Conservation (phyloP, 2,797 vertebrate species). For the Gambusia yucatana region DNA sequence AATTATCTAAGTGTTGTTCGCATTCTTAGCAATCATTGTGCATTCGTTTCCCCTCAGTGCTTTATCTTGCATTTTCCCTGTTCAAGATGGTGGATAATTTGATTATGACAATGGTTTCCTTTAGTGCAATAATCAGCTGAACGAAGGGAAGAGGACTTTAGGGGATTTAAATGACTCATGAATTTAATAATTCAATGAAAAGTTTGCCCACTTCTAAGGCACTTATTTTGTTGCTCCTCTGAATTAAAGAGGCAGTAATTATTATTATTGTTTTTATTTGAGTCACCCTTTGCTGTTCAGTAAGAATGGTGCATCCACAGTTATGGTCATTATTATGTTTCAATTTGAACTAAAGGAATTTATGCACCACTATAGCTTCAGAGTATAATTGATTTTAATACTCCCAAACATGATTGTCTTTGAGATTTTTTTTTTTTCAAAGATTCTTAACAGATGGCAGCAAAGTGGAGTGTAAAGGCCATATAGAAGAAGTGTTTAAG, state of each 20-base stretch:
- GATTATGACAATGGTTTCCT: conserved; percentile 84
- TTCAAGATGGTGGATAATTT: conserved; percentile 63
- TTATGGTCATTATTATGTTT: conserved; percentile 44
- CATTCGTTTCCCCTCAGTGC: conserved; percentile 48
- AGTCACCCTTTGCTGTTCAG: conserved; percentile 25
- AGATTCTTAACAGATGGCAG: conserved; percentile 42
- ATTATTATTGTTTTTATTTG: conserved; percentile 3
- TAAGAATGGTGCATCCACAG: conserved; percentile 43
- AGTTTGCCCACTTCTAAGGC: conserved; percentile 40
- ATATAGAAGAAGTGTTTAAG: conserved; percentile 75
- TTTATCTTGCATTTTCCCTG: conserved; percentile 44
- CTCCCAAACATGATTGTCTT: conserved; percentile 44
- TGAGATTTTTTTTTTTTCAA: conserved; percentile 24
- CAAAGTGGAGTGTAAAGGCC: conserved; percentile 53
- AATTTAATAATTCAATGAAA: conserved; percentile 41
- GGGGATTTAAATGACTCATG: conserved; percentile 38
- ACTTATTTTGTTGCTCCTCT: conserved; percentile 54
- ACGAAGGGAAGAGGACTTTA: conserved; percentile 63
- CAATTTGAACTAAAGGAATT: conserved; percentile 69
- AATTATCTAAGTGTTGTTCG: conserved; percentile 69
- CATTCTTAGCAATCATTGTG: conserved; percentile 74
- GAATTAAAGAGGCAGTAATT: conserved; percentile 40
- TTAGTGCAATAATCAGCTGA: conserved; percentile 92
- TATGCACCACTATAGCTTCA: conserved; percentile 46
- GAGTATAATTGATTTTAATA: conserved; percentile 37